Evolutionary conservation across 2,888 invertebrate genomes (phyloP).

Genomic region (Nemoura dubitans): DNA sequence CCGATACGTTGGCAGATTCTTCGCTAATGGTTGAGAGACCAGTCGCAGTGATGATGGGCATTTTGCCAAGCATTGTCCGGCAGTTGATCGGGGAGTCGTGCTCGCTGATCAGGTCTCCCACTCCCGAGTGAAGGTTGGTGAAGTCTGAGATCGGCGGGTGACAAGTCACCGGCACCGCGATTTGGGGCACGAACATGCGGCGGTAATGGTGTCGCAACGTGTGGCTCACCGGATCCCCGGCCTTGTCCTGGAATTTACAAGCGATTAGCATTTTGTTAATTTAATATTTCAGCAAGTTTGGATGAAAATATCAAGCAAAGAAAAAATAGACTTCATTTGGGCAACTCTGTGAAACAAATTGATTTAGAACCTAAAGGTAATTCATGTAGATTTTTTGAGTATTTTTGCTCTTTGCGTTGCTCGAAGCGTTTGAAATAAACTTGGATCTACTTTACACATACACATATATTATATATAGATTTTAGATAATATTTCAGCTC

Average conservation of each 20-base stretch:
- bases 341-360: too few species aligned
- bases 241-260: slow-evolving; percentile 56
- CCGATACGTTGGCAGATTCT: slow-evolving; percentile 53
- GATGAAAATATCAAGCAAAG: too few species aligned
- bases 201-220: slow-evolving; percentile 55
- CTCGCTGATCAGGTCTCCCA: slow-evolving; percentile 56
- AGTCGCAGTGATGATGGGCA: slow-evolving; percentile 51
- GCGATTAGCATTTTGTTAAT: slow-evolving; percentile 18
- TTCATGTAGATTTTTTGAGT: too few species aligned
- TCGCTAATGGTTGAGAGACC: slow-evolving; percentile 57
- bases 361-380: too few species aligned
- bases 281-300: too few species aligned
- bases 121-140: slow-evolving; percentile 55
- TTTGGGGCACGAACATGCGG: slow-evolving; percentile 55
- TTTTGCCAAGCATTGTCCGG: slow-evolving; percentile 47
- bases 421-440: too few species aligned
- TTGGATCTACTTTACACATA: too few species aligned
- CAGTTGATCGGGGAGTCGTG: slow-evolving; percentile 55
- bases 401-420: too few species aligned
- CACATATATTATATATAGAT: too few species aligned
- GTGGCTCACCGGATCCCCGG: slow-evolving; percentile 48
- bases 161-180: slow-evolving; percentile 52
- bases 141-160: slow-evolving; percentile 55
- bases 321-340: too few species aligned
- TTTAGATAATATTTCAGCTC: too few species aligned